phyloP scores from a whole-genome alignment of 2,113 vertebrate species.

The Puffinus mauretanicus region DNA sequence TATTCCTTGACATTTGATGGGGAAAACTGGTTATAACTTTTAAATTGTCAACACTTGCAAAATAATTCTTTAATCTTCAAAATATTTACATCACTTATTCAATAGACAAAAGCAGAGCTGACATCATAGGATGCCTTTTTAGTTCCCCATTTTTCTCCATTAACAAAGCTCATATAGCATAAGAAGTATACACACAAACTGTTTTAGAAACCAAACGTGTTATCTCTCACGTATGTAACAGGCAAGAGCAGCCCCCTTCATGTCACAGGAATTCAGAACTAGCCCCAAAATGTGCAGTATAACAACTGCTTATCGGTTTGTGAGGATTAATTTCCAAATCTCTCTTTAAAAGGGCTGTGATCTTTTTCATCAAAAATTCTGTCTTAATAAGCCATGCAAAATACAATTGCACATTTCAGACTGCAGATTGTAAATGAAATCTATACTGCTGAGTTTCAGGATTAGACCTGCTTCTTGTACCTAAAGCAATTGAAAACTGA shows the following conservation, averaged over 20 bases:
- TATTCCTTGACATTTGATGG: neutral
- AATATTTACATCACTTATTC: neutral
- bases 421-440: neutral
- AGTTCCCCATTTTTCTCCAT: neutral
- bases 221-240: neutral
- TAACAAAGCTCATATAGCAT: neutral
- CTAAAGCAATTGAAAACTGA: neutral
- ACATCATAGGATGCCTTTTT: neutral
- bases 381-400: neutral
- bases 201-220: neutral
- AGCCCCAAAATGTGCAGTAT: neutral
- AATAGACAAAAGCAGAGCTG: neutral
- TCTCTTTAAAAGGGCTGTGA: neutral
- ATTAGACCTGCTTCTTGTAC: neutral
- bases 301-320: neutral
- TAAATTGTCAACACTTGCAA: neutral
- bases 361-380: neutral
- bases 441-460: neutral
- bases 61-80: neutral
- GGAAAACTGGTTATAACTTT: neutral
- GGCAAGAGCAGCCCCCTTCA: neutral
- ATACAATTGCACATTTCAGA: neutral
- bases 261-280: neutral
- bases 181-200: neutral
- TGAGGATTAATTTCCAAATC: neutral